Conservation (phyloP, 2,888 invertebrate genomes). For the Automeris io region DNA sequence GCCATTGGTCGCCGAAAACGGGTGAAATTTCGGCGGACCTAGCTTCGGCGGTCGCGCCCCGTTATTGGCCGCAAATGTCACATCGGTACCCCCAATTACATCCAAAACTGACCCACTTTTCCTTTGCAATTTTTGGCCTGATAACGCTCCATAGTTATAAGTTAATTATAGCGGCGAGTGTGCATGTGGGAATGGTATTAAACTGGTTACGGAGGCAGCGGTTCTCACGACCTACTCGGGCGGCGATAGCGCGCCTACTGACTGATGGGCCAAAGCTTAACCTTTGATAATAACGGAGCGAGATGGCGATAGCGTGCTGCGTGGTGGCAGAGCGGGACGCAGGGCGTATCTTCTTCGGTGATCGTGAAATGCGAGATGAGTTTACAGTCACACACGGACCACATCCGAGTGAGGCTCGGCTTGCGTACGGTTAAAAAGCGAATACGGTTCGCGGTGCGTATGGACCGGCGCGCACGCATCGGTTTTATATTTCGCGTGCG, state of each 20-base stretch:
- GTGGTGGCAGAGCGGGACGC: constrained; percentile 40
- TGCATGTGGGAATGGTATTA: neutral
- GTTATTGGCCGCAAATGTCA: constrained; percentile 37
- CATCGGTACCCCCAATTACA: constrained; percentile 27
- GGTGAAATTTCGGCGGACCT: constrained; percentile 53
- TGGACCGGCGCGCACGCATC: constrained; percentile 49
- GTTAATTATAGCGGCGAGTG: neutral
- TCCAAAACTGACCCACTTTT: neutral
- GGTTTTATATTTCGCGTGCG: constrained; percentile 7
- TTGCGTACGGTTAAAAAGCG: constrained; percentile 59
- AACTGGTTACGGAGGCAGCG: constrained; percentile 51
- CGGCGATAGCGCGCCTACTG: constrained; percentile 67
- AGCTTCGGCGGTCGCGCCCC: constrained; percentile 33
- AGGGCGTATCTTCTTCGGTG: constrained; percentile 71
- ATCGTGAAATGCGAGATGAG: constrained; percentile 74
- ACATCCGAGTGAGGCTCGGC: constrained; percentile 70
- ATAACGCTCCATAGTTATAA: constrained; percentile 51
- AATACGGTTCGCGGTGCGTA: constrained; percentile 55
- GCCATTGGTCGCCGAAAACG: constrained; percentile 59
- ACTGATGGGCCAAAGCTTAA: constrained; percentile 70
- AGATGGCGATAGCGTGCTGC: constrained; percentile 35
- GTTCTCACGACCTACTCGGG: constrained; percentile 63
- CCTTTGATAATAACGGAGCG: constrained; percentile 73
- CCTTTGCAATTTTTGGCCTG: constrained; percentile 26
- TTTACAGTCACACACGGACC: constrained; percentile 75